Evolutionary conservation across 1,140 invertebrate genomes (phyloP).

Genomic region (Leptonema lineaticorne): DNA sequence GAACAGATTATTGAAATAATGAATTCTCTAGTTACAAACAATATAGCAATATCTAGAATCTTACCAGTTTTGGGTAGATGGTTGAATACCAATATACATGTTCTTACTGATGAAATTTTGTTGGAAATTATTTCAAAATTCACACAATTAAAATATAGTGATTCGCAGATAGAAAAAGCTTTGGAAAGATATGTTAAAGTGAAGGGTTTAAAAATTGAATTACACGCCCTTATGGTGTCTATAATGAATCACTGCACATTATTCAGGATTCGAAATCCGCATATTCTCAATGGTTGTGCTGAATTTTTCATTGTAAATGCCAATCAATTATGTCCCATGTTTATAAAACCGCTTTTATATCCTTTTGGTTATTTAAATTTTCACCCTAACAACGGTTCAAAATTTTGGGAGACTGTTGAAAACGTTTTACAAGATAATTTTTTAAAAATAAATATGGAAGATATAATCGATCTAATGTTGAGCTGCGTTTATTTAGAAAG

Average conservation of each 20-base stretch:
- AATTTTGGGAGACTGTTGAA: conserved; percentile 66
- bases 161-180: conserved; percentile 58
- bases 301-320: conserved; percentile 61
- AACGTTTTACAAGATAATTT: conserved; percentile 60
- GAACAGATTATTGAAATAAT: conserved; percentile 61
- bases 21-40: conserved; percentile 48
- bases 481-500: conserved; percentile 66
- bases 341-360: conserved; percentile 61
- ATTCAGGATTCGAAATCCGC: conserved; percentile 59
- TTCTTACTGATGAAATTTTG: conserved; percentile 60
- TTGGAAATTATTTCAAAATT: conserved; percentile 62
- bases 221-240: conserved; percentile 59
- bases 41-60: conserved; percentile 53
- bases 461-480: conserved; percentile 63
- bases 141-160: conserved; percentile 55
- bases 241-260: conserved; percentile 66
- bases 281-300: conserved; percentile 61
- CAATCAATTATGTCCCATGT: conserved; percentile 54
- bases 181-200: conserved; percentile 64
- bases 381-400: conserved; percentile 53
- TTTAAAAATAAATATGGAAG: conserved; percentile 59
- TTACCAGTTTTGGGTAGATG: conserved; percentile 58
- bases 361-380: conserved; percentile 66
- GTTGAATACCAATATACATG: conserved; percentile 64
- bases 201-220: conserved; percentile 54